Evolutionary conservation across 2,797 vertebrate species (phyloP).

Genomic region (Sebastes oblongus): DNA sequence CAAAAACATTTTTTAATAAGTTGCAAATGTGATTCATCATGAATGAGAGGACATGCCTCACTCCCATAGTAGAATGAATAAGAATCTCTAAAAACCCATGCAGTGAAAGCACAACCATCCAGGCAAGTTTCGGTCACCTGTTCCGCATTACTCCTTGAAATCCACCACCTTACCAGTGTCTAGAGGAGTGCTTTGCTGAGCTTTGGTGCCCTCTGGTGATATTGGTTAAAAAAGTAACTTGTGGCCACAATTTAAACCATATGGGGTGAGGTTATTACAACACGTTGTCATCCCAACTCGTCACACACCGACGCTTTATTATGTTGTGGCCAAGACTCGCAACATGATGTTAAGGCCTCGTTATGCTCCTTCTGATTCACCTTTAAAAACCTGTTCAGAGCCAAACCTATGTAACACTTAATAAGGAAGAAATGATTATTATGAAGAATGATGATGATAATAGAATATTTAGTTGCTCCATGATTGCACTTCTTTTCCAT

Average conservation of each 20-base stretch:
- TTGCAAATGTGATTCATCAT: neutral
- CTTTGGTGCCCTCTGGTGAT: conserved; percentile 11
- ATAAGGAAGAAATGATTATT: neutral
- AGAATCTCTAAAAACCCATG: neutral
- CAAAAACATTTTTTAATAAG: neutral
- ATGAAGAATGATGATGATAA: neutral
- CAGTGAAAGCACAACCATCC: neutral
- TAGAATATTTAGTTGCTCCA: neutral
- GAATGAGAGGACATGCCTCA: neutral
- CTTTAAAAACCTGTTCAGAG: neutral
- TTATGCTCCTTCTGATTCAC: neutral
- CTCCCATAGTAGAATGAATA: neutral
- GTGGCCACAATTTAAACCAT: neutral
- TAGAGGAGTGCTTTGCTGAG: neutral
- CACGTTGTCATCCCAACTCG: too few relatives aligned
- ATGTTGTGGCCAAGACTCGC: neutral
- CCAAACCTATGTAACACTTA: neutral
- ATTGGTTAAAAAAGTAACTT: neutral
- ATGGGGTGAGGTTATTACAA: neutral
- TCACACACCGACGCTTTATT: neutral
- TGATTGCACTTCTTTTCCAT: neutral
- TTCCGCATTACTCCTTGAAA: neutral
- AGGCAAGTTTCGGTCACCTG: neutral
- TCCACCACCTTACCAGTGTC: neutral
- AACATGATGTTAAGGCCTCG: neutral